Evolutionary conservation across 2,113 vertebrate species (phyloP).

Genomic region (Mus musculus): GRCm39 chr17:91891501-91892000

Average conservation of each 20-base stretch:
- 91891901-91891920: not conserved
- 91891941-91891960: not conserved
- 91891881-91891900: not conserved
- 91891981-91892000: not conserved
- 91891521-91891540: not conserved
- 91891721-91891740: not conserved
- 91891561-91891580: not conserved
- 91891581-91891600: not conserved
- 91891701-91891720: not conserved
- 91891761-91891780: not conserved
- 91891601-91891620: not conserved
- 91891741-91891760: not conserved
- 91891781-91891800: not conserved
- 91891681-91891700: not conserved
- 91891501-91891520: not conserved
- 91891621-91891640: not conserved
- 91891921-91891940: not conserved
- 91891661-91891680: not conserved
- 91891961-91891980: not conserved
- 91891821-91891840: not conserved
- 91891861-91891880: not conserved
- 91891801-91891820: not conserved
- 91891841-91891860: not conserved
- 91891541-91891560: not conserved
- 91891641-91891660: not conserved